Conservation (phyloP, 2,797 vertebrate species). For the Clarias platycephalus region DNA sequence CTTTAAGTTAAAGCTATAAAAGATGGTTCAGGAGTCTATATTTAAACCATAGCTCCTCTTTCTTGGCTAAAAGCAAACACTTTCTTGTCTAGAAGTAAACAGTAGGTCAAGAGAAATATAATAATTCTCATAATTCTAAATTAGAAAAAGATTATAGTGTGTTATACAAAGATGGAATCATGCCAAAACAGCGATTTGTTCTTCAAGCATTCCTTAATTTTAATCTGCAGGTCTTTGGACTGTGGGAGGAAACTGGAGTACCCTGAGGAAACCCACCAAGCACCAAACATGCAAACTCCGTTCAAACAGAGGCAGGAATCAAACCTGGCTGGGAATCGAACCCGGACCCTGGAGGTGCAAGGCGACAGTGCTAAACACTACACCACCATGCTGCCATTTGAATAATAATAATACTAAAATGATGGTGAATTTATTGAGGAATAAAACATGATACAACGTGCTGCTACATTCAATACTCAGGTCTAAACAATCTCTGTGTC, state of each 20-base stretch:
- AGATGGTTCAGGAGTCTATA: neutral
- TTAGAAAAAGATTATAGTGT: neutral
- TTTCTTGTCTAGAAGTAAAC: neutral
- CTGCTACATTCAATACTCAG: neutral
- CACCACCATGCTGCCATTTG: no score
- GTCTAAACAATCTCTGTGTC: no score
- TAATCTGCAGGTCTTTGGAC: no score
- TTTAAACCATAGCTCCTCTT: neutral
- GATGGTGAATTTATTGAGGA: neutral
- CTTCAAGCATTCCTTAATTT: neutral
- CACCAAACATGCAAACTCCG: no score
- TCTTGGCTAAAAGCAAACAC: neutral
- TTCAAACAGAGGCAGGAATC: no score
- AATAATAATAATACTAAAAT: neutral
- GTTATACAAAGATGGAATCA: neutral
- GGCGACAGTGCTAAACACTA: no score
- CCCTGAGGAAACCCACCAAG: no score
- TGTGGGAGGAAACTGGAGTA: no score
- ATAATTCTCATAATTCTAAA: neutral
- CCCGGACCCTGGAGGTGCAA: no score
- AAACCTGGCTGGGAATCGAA: no score
- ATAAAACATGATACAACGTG: neutral
- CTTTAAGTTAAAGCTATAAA: conserved; percentile 1
- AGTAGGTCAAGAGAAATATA: neutral
- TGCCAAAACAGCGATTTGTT: neutral